A percentile compares a stretch with the other conserved stretches of the same genome.
Conservation (phyloP, 1,140 invertebrate species). For the Aleiodes sp. region DNA sequence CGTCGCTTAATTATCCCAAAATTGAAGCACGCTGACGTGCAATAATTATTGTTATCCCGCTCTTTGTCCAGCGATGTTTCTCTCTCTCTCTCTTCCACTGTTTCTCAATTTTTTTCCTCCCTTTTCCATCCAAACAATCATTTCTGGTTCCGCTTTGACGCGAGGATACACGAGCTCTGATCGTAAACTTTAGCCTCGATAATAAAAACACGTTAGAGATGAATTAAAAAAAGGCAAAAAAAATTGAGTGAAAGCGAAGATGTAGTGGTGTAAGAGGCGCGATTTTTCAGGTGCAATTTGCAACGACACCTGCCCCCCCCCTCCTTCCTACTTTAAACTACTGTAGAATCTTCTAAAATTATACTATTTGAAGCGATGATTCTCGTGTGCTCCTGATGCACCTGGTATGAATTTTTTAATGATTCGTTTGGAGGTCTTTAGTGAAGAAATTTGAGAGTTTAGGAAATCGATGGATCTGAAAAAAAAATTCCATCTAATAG, state of each 20-base stretch:
- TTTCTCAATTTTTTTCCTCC: conserved; percentile 20
- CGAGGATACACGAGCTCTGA: conserved; percentile 33
- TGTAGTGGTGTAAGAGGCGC: background rate
- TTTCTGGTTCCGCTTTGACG: conserved; percentile 46
- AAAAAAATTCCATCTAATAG: too few species aligned
- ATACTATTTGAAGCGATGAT: conserved; percentile 13
- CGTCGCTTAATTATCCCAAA: conserved; percentile 55
- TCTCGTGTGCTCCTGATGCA: background rate
- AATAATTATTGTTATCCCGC: conserved; percentile 53
- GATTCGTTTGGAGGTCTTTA: background rate
- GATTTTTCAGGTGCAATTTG: conserved; percentile 39
- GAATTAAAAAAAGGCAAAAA: conserved; percentile 4
- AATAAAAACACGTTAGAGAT: conserved; percentile 27
- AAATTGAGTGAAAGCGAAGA: conserved; percentile 10
- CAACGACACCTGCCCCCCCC: conserved; percentile 21
- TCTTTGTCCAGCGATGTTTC: conserved; percentile 25
- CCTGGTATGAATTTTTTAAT: background rate
- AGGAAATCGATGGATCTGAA: too few species aligned
- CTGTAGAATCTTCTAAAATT: conserved; percentile 23
- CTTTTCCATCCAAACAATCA: too few species aligned
- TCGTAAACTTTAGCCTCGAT: background rate
- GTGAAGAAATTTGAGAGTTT: too few species aligned
- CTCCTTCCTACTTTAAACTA: conserved; percentile 23
- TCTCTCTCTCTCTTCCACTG: conserved; percentile 17
- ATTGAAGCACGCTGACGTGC: conserved; percentile 58